A percentile compares a stretch with the other conserved stretches of the same genome.
Conservation (phyloP, 2,113 vertebrate genomes). For the Hepsetus odoe region DNA sequence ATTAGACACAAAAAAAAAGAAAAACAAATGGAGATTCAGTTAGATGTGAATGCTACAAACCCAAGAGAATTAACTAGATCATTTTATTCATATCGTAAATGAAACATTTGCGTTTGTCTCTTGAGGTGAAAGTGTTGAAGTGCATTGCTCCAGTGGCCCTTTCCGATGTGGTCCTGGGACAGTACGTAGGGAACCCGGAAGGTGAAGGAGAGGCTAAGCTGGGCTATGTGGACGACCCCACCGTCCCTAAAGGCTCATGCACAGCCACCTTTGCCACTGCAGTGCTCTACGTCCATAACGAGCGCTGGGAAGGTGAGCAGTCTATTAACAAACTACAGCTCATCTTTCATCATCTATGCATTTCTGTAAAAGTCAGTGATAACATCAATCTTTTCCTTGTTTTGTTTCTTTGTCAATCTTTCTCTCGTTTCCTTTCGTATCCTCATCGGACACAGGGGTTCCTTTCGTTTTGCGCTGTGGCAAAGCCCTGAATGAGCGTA, state of each 20-base stretch:
- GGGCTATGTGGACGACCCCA: conserved; percentile 86
- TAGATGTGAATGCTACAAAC: neutral
- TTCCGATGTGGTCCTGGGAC: conserved; percentile 84
- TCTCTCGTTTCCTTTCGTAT: neutral
- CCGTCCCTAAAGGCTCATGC: conserved; percentile 82
- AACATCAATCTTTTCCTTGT: too few relatives aligned
- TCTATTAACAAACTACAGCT: neutral
- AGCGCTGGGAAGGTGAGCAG: conserved; percentile 58
- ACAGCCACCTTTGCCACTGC: conserved; percentile 84
- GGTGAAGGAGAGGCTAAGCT: conserved; percentile 82
- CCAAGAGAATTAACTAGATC: neutral
- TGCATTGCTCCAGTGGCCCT: conserved; percentile 76
- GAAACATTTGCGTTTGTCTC: neutral
- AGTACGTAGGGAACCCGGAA: conserved; percentile 83
- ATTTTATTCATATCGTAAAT: neutral
- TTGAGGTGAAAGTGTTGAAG: conserved; percentile 64
- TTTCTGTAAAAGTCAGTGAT: too few relatives aligned
- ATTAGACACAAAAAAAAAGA: neutral
- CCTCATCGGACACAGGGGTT: conserved; percentile 79
- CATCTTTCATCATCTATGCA: too few relatives aligned
- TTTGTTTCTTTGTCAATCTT: too few relatives aligned
- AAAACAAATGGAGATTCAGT: neutral
- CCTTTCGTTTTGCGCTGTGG: conserved; percentile 90
- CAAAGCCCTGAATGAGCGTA: conserved; percentile 90
- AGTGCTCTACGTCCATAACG: conserved; percentile 86